Percentiles rank a stretch among this genome's conserved stretches.
phyloP scores from a whole-genome alignment of 2,797 vertebrate genomes.

The Apogon hyalosoma region DNA sequence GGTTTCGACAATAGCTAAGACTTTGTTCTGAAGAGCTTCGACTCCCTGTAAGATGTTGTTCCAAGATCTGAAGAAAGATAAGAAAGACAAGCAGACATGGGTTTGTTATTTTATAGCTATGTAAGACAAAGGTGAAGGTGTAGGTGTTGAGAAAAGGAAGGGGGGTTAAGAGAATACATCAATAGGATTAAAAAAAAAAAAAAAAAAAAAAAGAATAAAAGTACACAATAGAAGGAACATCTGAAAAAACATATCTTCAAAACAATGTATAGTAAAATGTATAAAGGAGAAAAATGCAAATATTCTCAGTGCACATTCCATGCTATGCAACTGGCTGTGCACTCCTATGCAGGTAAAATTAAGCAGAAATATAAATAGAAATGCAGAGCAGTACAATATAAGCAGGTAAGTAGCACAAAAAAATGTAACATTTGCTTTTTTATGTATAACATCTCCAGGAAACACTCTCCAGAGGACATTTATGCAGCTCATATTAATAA shows the following conservation, averaged over 20 bases:
- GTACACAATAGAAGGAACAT: background rate
- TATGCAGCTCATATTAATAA: constrained; percentile 14
- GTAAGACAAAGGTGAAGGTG: constrained; percentile 4
- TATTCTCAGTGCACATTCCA: background rate
- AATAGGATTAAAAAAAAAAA: background rate
- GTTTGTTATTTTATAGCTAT: constrained; percentile 2
- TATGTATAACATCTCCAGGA: background rate
- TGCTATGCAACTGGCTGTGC: background rate
- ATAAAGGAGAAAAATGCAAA: background rate
- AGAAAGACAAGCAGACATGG: constrained; percentile 10
- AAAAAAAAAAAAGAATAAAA: background rate
- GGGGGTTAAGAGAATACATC: background rate
- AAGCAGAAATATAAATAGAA: constrained; percentile 2
- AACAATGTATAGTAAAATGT: background rate
- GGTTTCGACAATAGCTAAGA: constrained; percentile 16
- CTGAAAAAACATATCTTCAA: background rate
- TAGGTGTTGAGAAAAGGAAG: background rate
- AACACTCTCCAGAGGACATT: constrained; percentile 17
- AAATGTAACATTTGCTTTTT: background rate
- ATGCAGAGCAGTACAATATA: background rate
- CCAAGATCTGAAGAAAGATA: constrained; percentile 49
- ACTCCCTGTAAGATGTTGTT: constrained; percentile 18
- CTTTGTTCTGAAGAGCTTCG: background rate
- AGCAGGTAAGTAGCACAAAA: constrained; percentile 26
- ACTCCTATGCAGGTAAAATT: background rate